A percentile compares a stretch with the other conserved stretches of the same genome.
Conservation (phyloP, 2,113 vertebrate genomes). For the Spermophilus dauricus region DNA sequence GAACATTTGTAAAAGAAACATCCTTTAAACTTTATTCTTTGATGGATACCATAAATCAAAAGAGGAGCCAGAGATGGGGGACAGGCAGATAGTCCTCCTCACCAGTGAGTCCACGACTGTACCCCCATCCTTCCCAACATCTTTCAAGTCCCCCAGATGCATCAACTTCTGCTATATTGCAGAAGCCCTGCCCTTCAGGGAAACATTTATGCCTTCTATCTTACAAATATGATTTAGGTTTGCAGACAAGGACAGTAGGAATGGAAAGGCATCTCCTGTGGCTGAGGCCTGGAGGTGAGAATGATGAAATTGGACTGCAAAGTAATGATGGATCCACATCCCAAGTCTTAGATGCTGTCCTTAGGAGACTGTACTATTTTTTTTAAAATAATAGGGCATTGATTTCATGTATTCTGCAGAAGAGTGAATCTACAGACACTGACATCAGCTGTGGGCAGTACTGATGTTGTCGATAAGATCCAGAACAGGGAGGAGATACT, state of each 20-base stretch:
- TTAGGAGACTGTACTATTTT: neutral
- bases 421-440: neutral
- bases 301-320: neutral
- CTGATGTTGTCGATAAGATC: no score
- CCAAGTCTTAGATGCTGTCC: neutral
- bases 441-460: neutral
- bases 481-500: neutral
- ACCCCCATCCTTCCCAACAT: neutral
- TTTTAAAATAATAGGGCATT: neutral
- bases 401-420: neutral
- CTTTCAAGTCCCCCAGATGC: neutral
- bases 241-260: neutral
- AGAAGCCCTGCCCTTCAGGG: neutral
- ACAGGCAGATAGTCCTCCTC: neutral
- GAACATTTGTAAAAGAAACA: neutral
- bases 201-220: constrained; percentile 8
- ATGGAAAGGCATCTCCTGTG: neutral
- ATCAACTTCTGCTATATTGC: neutral
- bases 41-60: neutral
- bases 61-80: neutral
- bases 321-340: neutral
- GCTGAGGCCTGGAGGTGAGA: neutral
- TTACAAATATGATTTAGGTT: constrained; percentile 44
- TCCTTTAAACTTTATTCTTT: constrained; percentile 13
- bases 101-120: neutral